A percentile compares a stretch with the other conserved stretches of the same genome.
These are phyloP conservation scores for Eurystomus gularis DNA, from an alignment of 2,113 vertebrate species.

Conservation along the genomic window DNA sequence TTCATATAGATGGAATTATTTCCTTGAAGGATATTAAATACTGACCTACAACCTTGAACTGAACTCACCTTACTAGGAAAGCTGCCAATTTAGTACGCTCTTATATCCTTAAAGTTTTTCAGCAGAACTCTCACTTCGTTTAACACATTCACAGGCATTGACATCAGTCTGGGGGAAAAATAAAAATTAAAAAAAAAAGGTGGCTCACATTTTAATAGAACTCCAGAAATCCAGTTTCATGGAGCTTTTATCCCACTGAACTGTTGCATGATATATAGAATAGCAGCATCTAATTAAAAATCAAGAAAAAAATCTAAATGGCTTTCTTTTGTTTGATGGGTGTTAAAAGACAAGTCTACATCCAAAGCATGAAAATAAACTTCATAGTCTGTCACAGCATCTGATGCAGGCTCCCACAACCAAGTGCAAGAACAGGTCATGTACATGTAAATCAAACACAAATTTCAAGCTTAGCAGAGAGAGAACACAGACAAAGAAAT, in stretches of 20 bases:
- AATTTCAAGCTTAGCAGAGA: not conserved
- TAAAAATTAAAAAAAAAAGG: not conserved
- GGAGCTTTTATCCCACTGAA: not conserved
- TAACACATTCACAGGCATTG: not conserved
- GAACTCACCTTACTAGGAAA: not conserved
- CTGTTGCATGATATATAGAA: not conserved
- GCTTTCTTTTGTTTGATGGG: not conserved
- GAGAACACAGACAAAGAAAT: not conserved
- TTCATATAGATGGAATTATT: not conserved
- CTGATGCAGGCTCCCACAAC: not conserved
- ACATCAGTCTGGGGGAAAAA: not conserved
- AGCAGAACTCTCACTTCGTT: not conserved
- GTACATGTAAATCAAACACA: not conserved
- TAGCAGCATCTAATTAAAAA: not conserved
- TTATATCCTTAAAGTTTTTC: not conserved
- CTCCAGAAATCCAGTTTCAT: not conserved
- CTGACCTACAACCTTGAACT: not conserved
- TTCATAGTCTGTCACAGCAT: not conserved
- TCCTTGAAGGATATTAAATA: not conserved
- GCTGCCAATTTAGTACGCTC: not conserved
- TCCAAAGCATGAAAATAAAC: not conserved
- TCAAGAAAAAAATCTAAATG: not conserved
- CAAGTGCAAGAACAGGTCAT: not conserved
- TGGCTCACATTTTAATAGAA: not conserved
- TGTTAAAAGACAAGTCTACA: not conserved